phyloP scores from a whole-genome alignment of 2,888 invertebrate genomes.

The Drosophila flavopinicola region DNA sequence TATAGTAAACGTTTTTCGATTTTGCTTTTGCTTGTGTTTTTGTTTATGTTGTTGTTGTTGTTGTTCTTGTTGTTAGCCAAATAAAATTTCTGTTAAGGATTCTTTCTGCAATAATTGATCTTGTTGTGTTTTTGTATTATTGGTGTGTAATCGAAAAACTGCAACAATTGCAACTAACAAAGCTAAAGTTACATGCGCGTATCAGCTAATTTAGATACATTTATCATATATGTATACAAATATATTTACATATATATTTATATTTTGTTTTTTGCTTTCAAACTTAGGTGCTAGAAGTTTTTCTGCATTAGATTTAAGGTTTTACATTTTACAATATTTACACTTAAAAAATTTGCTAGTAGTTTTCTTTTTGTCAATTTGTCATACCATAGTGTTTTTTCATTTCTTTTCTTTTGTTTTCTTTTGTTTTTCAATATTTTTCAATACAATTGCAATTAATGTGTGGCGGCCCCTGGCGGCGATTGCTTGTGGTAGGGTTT shows the following conservation, averaged over 20 bases:
- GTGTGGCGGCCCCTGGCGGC: conserved; percentile 39
- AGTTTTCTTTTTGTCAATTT: conserved; percentile 58
- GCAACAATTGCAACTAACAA: conserved; percentile 78
- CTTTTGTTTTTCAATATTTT: conserved; percentile 32
- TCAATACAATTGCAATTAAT: conserved; percentile 61
- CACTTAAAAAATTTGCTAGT: conserved; percentile 78
- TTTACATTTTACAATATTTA: conserved; percentile 69
- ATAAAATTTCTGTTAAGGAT: conserved; percentile 30
- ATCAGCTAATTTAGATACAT: conserved; percentile 64
- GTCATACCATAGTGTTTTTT: conserved; percentile 41
- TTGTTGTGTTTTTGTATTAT: conserved; percentile 15
- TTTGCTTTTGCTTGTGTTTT: conserved; percentile 38
- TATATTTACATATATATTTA: conserved; percentile 23
- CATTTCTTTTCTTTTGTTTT: conserved; percentile 26
- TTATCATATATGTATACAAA: conserved; percentile 34
- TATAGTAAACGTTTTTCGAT: conserved; percentile 78
- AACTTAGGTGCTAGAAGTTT: conserved; percentile 55
- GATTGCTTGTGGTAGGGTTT: conserved; percentile 28
- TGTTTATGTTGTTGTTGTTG: conserved; percentile 22
- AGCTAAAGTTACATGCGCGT: conserved; percentile 71
- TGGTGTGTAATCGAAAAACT: conserved; percentile 69
- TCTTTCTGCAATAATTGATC: conserved; percentile 56
- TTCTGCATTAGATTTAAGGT: conserved; percentile 43
- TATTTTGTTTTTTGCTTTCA: conserved; percentile 34
- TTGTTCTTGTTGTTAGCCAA: conserved; percentile 23